phyloP scores from a whole-genome alignment of 2,113 vertebrate species.

The Oxygymnocypris stewartii region DNA sequence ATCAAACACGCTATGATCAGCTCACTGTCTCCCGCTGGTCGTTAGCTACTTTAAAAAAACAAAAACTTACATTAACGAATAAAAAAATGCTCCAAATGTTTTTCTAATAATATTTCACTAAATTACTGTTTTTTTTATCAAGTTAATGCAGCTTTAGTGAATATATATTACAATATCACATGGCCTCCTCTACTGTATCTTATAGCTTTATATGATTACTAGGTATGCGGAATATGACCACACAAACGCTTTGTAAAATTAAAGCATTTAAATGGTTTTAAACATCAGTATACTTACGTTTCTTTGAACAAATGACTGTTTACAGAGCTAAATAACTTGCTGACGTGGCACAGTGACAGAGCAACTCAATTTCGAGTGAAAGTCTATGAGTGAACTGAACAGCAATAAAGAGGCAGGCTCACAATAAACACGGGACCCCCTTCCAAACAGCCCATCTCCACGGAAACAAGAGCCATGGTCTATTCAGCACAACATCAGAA shows the following conservation, averaged over 20 bases:
- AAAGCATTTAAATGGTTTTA: background rate
- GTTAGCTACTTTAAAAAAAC: no score
- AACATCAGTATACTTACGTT: background rate
- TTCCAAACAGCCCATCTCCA: constrained; percentile 58
- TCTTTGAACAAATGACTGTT: background rate
- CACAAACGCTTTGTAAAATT: background rate
- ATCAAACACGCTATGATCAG: no score
- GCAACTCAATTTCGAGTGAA: background rate
- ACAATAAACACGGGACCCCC: constrained; percentile 57
- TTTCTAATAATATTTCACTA: no score
- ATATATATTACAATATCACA: background rate
- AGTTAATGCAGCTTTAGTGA: no score
- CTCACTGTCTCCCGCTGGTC: no score
- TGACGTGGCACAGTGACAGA: background rate
- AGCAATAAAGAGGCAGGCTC: constrained; percentile 56
- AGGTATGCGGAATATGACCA: background rate
- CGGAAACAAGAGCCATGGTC: constrained; percentile 62
- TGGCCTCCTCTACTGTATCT: background rate
- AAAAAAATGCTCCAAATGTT: no score
- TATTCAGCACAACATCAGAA: constrained; percentile 69
- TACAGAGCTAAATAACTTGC: background rate
- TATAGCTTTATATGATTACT: background rate
- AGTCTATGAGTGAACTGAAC: constrained; percentile 48
- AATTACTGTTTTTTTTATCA: no score
- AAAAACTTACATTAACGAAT: no score